These are phyloP conservation scores for Eupithecia tripunctaria DNA, from an alignment of 2,888 invertebrate species.

Conservation along the genomic window DNA sequence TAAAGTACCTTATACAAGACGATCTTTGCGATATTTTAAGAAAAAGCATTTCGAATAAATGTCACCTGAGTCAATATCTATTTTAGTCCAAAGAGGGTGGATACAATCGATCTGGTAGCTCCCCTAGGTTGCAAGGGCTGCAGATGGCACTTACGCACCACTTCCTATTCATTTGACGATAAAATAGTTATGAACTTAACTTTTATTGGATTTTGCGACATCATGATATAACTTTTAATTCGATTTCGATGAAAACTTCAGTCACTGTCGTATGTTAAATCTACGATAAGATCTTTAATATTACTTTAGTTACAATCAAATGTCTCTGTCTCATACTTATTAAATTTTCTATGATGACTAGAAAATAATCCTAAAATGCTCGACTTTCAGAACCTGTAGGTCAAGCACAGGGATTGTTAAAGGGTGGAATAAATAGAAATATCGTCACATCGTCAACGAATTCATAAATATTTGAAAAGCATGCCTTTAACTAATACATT, in stretches of 20 bases:
- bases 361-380: background rate
- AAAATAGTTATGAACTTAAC: background rate
- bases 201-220: background rate
- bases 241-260: background rate
- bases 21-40: conserved; percentile 7
- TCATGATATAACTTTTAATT: background rate
- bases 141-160: conserved; percentile 39
- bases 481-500: too few relatives aligned
- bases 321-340: too few relatives aligned
- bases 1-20: background rate
- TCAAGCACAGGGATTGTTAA: too few relatives aligned
- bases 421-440: too few relatives aligned
- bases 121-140: conserved; percentile 62
- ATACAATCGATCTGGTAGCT: conserved; percentile 66
- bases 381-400: background rate
- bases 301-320: background rate
- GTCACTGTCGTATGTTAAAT: background rate
- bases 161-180: conserved; percentile 24
- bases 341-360: too few relatives aligned
- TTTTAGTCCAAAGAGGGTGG: conserved; percentile 62
- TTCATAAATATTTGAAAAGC: too few relatives aligned
- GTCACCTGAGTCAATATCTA: conserved; percentile 66
- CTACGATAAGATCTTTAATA: background rate
- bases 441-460: too few relatives aligned
- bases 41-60: conserved; percentile 33